A percentile compares a stretch with the other conserved stretches of the same genome.
Conservation (phyloP, 2,888 invertebrate genomes). For the Tanypteryx hageni region DNA sequence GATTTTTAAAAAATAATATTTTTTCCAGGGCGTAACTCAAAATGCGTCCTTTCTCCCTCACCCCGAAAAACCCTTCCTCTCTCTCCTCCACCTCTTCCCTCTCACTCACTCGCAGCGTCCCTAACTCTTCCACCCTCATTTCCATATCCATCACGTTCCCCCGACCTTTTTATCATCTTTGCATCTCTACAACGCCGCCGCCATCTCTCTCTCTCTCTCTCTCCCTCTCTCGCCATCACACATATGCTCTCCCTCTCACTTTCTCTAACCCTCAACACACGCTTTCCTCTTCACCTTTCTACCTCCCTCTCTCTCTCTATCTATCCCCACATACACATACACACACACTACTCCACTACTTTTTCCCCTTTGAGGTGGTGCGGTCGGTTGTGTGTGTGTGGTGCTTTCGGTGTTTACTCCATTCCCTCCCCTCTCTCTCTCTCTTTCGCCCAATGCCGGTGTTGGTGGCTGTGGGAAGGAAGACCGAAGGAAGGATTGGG, state of each 20-base stretch:
- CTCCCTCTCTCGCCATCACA: no score
- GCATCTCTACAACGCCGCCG: background rate
- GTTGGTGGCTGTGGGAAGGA: no score
- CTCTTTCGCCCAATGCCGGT: no score
- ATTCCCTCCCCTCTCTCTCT: background rate
- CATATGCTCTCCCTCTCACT: conserved; percentile 55
- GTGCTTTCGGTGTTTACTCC: conserved; percentile 26
- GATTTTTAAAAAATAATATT: background rate
- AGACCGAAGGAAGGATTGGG: no score
- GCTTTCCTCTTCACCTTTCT: background rate
- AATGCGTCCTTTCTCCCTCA: background rate
- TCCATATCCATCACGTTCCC: conserved; percentile 4
- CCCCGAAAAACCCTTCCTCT: background rate
- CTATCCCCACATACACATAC: no score
- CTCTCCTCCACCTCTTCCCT: background rate
- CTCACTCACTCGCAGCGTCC: background rate
- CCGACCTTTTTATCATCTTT: conserved; percentile 9
- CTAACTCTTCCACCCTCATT: background rate
- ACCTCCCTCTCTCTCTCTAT: no score
- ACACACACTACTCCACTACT: no score
- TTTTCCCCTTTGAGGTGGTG: conserved; percentile 3
- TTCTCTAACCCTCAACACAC: conserved; percentile 65
- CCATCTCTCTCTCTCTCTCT: no score
- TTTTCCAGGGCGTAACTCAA: background rate
- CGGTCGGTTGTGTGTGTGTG: background rate